Percentiles rank a stretch among this genome's conserved stretches.
phyloP scores from a whole-genome alignment of 2,888 invertebrate species.

The Alentia gelatinosa region DNA sequence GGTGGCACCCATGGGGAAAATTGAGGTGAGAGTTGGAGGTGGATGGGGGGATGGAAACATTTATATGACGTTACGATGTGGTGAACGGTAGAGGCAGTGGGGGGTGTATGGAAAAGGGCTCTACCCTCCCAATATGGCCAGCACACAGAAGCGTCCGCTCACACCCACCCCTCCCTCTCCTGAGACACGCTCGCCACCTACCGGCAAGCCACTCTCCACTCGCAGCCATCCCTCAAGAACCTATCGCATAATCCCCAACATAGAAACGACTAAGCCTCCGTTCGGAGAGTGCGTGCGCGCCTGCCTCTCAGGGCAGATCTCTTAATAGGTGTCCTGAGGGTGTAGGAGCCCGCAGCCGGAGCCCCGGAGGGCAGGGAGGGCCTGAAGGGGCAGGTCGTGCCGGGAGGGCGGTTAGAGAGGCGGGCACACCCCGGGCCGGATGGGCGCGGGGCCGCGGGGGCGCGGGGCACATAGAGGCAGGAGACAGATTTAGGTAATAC shows the following conservation, averaged over 20 bases:
- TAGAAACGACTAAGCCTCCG: neutral
- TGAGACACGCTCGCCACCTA: neutral
- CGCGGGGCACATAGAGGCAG: too few relatives aligned
- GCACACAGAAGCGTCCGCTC: too few relatives aligned
- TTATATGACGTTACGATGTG: too few relatives aligned
- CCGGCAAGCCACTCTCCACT: neutral
- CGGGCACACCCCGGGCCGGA: too few relatives aligned
- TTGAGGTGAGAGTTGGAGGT: too few relatives aligned
- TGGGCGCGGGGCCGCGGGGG: too few relatives aligned
- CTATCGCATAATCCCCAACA: too few relatives aligned
- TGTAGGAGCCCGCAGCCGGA: neutral
- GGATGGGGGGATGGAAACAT: too few relatives aligned
- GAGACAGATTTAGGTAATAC: neutral
- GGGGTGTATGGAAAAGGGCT: too few relatives aligned
- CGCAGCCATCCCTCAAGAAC: neutral
- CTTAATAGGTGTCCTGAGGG: neutral
- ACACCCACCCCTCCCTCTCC: too few relatives aligned
- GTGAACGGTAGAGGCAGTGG: too few relatives aligned
- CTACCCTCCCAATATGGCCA: too few relatives aligned
- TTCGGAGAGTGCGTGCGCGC: neutral
- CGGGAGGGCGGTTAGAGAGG: neutral
- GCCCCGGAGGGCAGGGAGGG: neutral
- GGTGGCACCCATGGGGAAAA: neutral
- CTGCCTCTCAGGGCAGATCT: neutral
- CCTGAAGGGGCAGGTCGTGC: neutral